A percentile compares a stretch with the other conserved stretches of the same genome.
Evolutionary conservation across 2,113 vertebrate species (phyloP).

Genomic region (Caloenas nicobarica): DNA sequence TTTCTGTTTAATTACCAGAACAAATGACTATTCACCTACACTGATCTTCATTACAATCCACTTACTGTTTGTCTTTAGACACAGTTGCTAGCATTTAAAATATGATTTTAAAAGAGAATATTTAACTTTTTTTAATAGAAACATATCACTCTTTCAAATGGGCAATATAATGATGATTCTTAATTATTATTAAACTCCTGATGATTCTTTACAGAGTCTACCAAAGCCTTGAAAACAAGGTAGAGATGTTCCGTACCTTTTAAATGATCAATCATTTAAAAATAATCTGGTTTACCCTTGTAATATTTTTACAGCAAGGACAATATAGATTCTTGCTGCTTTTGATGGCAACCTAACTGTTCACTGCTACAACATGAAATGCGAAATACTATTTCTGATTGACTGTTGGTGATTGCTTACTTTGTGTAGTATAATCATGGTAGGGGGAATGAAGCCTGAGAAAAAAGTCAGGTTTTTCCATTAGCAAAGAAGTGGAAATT

Average conservation of each 20-base stretch:
- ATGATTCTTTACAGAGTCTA: not conserved
- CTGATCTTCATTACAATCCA: not conserved
- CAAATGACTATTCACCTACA: not conserved
- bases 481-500: not conserved
- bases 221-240: not conserved
- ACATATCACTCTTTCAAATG: not conserved
- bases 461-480: not conserved
- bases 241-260: not conserved
- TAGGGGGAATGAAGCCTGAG: not conserved
- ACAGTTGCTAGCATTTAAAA: not conserved
- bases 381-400: not conserved
- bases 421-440: not conserved
- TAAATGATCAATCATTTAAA: not conserved
- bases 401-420: not conserved
- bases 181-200: not conserved
- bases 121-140: not conserved
- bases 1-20: not conserved
- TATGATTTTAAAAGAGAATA: not conserved
- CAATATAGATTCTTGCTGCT: not conserved
- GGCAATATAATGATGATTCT: not conserved
- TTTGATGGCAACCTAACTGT: not conserved
- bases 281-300: not conserved
- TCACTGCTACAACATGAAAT: not conserved
- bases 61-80: not conserved
- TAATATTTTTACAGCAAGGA: not conserved